Conservation (phyloP, 92 coral and sea anemone genomes). For the Micromussa lordhowensis region DNA sequence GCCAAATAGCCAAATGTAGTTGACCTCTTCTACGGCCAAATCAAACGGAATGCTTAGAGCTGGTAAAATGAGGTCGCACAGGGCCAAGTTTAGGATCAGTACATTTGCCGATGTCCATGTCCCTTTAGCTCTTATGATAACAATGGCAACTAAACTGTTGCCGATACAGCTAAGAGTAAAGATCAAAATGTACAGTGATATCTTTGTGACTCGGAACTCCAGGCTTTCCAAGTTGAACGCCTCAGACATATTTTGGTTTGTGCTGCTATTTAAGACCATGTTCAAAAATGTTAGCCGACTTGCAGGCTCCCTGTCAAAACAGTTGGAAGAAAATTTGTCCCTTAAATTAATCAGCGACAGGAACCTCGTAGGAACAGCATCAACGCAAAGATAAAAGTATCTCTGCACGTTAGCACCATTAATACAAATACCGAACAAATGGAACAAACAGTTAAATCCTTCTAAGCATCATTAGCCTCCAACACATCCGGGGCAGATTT, state of each 20-base stretch:
- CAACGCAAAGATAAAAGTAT: neutral
- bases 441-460: neutral
- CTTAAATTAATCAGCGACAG: neutral
- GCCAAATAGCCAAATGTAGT: conserved; percentile 76
- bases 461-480: neutral
- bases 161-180: conserved; percentile 70
- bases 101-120: conserved; percentile 74
- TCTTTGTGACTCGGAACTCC: conserved; percentile 71
- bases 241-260: neutral
- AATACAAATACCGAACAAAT: neutral
- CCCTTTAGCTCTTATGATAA: conserved; percentile 61
- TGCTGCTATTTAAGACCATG: conserved; percentile 23
- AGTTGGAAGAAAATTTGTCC: neutral
- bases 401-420: neutral
- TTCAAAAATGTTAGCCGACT: neutral
- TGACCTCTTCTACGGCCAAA: conserved; percentile 69
- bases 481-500: neutral
- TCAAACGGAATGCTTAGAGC: conserved; percentile 85
- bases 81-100: conserved; percentile 74
- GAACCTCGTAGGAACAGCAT: neutral
- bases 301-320: neutral
- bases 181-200: conserved; percentile 50
- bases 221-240: neutral
- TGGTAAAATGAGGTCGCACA: conserved; percentile 79
- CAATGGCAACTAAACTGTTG: conserved; percentile 69